These are phyloP conservation scores for Magallana nippona DNA, from an alignment of 2,888 invertebrate species.

Conservation along the genomic window DNA sequence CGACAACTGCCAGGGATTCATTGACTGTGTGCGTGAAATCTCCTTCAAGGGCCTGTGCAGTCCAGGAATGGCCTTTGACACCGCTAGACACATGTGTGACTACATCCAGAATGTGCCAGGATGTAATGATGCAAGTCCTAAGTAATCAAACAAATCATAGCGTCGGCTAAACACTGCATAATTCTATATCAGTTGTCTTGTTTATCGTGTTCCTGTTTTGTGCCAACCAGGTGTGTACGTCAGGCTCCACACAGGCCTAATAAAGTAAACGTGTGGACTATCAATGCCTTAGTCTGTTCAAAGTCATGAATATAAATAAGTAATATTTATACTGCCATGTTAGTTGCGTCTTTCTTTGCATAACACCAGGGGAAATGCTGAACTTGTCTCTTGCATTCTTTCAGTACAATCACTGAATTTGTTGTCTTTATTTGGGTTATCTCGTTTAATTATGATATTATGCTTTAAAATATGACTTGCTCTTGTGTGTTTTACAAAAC, in stretches of 20 bases:
- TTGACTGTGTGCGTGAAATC: conserved; percentile 44
- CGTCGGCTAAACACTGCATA: conserved; percentile 2
- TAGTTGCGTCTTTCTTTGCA: no score
- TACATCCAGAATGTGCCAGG: conserved; percentile 48
- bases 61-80: conserved; percentile 43
- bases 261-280: no score
- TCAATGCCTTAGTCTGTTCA: no score
- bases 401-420: no score
- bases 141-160: background rate
- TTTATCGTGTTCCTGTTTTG: background rate
- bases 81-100: conserved; percentile 45
- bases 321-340: no score
- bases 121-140: conserved; percentile 34
- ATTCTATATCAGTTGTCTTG: background rate
- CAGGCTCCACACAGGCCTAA: background rate
- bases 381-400: no score
- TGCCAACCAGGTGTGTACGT: background rate
- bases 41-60: conserved; percentile 44
- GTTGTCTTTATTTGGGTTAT: no score
- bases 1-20: conserved; percentile 41
- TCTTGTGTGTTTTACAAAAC: background rate
- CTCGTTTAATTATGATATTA: no score
- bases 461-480: background rate
- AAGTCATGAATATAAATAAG: no score
- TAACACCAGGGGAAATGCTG: no score